Base-by-base conservation (phyloP, 2,113 vertebrate species). In the Chunga burmeisteri region DNA sequence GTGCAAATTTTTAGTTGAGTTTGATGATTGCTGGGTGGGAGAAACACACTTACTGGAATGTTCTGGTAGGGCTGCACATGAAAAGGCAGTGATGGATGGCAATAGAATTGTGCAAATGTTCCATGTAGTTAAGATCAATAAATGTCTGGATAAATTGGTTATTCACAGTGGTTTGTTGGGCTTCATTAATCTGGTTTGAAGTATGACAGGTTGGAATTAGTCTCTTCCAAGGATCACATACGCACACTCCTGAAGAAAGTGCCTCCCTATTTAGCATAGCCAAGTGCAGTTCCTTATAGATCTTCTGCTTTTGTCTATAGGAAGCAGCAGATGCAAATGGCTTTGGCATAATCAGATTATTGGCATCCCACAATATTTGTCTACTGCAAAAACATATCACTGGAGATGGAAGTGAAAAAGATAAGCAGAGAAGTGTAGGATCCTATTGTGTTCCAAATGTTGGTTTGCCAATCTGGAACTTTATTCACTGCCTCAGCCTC, bases 341-440 rank as follows among this genome's bases (percentile, higher is more conserved):
- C 16, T 79, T 47, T 1, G 2, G 34, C 75, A 38, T 72, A 53
- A 38, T 66, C 55, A 19, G 42, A 52, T 36, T 36, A 14, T 17
- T 72, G 81, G 14, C 63, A 82, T 66, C 46, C 56, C 34, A 6
- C 11, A 7, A 4, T 36, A 21, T 44, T 77, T 44, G 22, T 67
- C 44, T 77, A 5, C 36, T 11, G 1, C 44, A 56, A 52, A 79
- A 62, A 16, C 1, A 0, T 34, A 7, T n/a, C 10, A 29, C 47
- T 50, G 83, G 75, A 59, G 53, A 29, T 46, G 53, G 50, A 49
- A 73, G 21, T 17, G 50, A 85, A 38, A 32, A 81, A 34, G 66
- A 46, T 59, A 40, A 56, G 16, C 3, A 11, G 59, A 27, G 22
- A 84, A 40, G 44, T 0, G 1, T 8, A 46, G 36, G 59, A 40